Base-by-base conservation (phyloP, 1,140 invertebrate species). In the Streblospio benedicti region DNA sequence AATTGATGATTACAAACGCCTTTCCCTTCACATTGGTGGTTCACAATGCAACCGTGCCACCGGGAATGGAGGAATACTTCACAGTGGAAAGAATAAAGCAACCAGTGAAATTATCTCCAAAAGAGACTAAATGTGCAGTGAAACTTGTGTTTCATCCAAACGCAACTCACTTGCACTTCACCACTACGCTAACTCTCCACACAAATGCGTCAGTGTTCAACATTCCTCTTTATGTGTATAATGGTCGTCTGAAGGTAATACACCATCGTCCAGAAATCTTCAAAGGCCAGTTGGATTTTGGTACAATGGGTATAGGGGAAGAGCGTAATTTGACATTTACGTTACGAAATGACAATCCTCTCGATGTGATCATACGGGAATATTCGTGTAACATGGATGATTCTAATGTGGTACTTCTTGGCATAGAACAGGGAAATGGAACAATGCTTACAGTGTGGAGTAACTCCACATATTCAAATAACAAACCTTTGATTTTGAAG, bases 321-420 rank as follows among this genome's bases (percentile, higher is more conserved):
- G 80, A 81, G 53, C 83, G 85, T 62, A 82, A 85, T 64, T 81
- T 86, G 32, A 82, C 84, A 64, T 87, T 89, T 76, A 84, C 85
- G 28, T 67, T 90, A n/a, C 78, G 85, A 59, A 90, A 90, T 76
- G 81, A 85, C 63, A 90, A 89, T 75, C 88, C 87, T 18, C 83
- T 89, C 23, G 81, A 83, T 68, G 82, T 89, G 60, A 81, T 74
- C 68, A 52, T 43, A 33, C 25, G 18, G 25, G 81, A 83, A 18
- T 85, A 85, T 80, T 82, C 83, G 35, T 83, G 85, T 5, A 87
- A 86, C 66, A 81, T 86, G 69, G 82, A 83, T n/a, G 80, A 81
- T 49, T 81, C 83, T n/a, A 79, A 80, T 55, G 77, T 87, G 20
- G 83, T 85, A 69, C 73, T 88, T n/a, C 78, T 86, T 67, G 86